Percentiles rank a stretch among this genome's conserved stretches.
These are phyloP conservation scores for Oncorhynchus nerka DNA, from an alignment of 2,113 vertebrate species.

Conservation along the genomic window DNA sequence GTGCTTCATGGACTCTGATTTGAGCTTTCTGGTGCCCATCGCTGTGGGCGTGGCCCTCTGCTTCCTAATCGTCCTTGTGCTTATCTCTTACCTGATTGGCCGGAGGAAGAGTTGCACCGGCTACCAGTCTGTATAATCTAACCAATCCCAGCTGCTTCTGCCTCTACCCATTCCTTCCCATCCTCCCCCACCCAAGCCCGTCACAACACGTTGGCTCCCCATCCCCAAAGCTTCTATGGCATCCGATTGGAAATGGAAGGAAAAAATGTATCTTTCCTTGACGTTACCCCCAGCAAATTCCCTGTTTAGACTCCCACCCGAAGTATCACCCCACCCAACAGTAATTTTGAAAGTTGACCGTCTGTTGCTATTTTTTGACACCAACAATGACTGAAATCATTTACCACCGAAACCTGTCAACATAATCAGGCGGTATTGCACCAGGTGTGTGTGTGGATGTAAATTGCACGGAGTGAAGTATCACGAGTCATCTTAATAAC, in stretches of 20 bases:
- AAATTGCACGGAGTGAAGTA: slow-evolving; percentile 51
- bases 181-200: not conserved
- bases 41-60: slow-evolving; percentile 89
- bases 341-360: not conserved
- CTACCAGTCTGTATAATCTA: slow-evolving; percentile 89
- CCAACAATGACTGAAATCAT: slow-evolving; percentile 39
- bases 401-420: slow-evolving; percentile 32
- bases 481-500: slow-evolving; percentile 31
- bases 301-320: slow-evolving; percentile 14
- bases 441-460: slow-evolving; percentile 39
- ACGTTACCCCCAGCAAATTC: slow-evolving; percentile 24
- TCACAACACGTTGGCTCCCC: slow-evolving; percentile 1
- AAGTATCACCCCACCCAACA: not conserved
- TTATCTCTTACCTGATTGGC: slow-evolving; percentile 94
- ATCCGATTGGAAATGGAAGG: no score
- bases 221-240: slow-evolving; percentile 16
- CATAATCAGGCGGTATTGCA: slow-evolving; percentile 47
- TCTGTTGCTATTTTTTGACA: slow-evolving; percentile 22
- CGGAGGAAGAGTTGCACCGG: slow-evolving; percentile 92
- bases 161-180: slow-evolving; percentile 5
- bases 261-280: slow-evolving; percentile 4
- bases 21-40: slow-evolving; percentile 96
- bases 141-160: slow-evolving; percentile 13
- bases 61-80: slow-evolving; percentile 94
- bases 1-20: slow-evolving; percentile 95